A percentile compares a stretch with the other conserved stretches of the same genome.
These are phyloP conservation scores for Caerostris extrusa DNA, from an alignment of 1,140 invertebrate species.

Conservation along the genomic window DNA sequence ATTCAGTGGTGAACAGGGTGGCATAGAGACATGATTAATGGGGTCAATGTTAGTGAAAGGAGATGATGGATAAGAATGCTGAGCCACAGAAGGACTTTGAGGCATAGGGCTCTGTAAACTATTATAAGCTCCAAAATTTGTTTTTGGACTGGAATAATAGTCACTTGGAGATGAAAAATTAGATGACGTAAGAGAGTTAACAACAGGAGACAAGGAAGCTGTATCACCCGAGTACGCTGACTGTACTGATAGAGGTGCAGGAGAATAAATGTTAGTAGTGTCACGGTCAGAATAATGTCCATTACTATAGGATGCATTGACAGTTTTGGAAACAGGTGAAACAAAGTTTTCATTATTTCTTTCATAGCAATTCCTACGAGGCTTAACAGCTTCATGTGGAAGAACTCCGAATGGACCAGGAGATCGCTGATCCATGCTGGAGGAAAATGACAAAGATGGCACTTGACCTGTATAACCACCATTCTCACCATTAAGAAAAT, in stretches of 20 bases:
- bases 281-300: slow-evolving; percentile 57
- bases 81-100: slow-evolving; percentile 62
- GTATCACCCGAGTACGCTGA: slow-evolving; percentile 70
- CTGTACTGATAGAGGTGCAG: slow-evolving; percentile 62
- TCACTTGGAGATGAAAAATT: slow-evolving; percentile 66
- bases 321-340: slow-evolving; percentile 18
- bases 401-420: slow-evolving; percentile 76
- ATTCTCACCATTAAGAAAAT: not conserved
- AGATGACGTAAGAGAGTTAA: slow-evolving; percentile 55
- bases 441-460: slow-evolving; percentile 51
- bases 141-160: slow-evolving; percentile 64
- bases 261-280: slow-evolving; percentile 26
- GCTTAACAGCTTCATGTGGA: slow-evolving; percentile 77
- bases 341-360: slow-evolving; percentile 43
- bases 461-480: not conserved
- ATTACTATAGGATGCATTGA: slow-evolving; percentile 48
- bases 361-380: slow-evolving; percentile 15
- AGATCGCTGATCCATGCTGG: not conserved
- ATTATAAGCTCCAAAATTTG: slow-evolving; percentile 69
- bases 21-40: slow-evolving; percentile 21
- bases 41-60: slow-evolving; percentile 47
- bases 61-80: slow-evolving; percentile 53
- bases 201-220: slow-evolving; percentile 53
- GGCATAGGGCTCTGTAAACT: slow-evolving; percentile 63
- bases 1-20: slow-evolving; percentile 58